A percentile compares a stretch with the other conserved stretches of the same genome.
phyloP scores from a whole-genome alignment of 2,797 vertebrate species.

The Merluccius polli region DNA sequence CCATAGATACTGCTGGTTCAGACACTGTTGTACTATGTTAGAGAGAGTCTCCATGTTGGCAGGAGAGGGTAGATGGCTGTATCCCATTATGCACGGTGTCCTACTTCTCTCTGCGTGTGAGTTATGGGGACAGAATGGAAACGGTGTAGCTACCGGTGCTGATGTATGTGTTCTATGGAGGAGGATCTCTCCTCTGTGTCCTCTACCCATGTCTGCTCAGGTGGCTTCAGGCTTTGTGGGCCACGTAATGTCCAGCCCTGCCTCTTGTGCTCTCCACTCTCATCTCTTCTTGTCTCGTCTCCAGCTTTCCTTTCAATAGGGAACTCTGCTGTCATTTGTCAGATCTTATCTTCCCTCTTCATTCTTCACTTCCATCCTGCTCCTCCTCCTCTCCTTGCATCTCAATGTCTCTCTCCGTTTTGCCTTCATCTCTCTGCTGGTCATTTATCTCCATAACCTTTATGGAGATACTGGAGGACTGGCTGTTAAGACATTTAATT shows the following conservation, averaged over 20 bases:
- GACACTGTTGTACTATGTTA: background rate
- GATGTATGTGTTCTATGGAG: slow-evolving; percentile 59
- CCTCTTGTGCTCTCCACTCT: slow-evolving; percentile 7
- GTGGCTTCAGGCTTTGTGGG: slow-evolving; percentile 29
- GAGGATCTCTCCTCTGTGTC: slow-evolving; percentile 23
- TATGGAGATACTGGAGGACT: too few relatives aligned
- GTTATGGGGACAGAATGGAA: slow-evolving; percentile 62
- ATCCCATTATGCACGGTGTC: slow-evolving; percentile 32
- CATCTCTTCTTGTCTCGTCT: slow-evolving; percentile 3
- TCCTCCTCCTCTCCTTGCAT: background rate
- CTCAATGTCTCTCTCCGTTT: background rate
- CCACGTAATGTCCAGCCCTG: slow-evolving; percentile 15
- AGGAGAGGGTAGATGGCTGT: background rate
- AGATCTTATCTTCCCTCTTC: too few relatives aligned
- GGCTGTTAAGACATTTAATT: slow-evolving; percentile 28
- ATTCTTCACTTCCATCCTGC: background rate
- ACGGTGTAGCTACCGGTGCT: slow-evolving; percentile 52
- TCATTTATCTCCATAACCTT: slow-evolving; percentile 35
- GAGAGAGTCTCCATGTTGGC: background rate
- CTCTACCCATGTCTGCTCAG: slow-evolving; percentile 22
- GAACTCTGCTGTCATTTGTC: too few relatives aligned
- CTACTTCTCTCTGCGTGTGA: slow-evolving; percentile 42
- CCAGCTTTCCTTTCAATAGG: too few relatives aligned
- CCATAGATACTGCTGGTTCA: background rate
- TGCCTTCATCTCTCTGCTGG: slow-evolving; percentile 7